phyloP scores from a whole-genome alignment of 30 jellyfish, hydroid and myxozoan species.

The Aurelia sp. region DNA sequence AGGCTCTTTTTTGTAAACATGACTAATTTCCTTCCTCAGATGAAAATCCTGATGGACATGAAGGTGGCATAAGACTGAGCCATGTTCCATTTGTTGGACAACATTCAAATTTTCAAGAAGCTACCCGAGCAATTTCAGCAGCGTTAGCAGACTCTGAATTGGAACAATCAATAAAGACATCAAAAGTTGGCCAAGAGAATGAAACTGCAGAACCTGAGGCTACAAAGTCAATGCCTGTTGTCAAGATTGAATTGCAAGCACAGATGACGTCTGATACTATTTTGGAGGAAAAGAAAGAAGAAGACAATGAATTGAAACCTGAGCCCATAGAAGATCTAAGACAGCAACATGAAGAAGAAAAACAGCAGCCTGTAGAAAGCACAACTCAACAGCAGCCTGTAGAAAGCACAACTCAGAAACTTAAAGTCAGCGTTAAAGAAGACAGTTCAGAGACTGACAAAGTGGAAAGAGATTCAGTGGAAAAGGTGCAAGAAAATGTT shows the following conservation, averaged over 20 bases:
- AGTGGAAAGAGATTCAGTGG: neutral
- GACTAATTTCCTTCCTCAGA: constrained; percentile 34
- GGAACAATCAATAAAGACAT: no score
- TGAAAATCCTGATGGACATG: constrained; percentile 94
- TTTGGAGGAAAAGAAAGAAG: no score
- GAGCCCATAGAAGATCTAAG: no score
- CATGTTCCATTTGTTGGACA: constrained; percentile 63
- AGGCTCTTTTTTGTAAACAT: neutral
- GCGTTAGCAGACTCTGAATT: constrained; percentile 57
- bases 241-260: no score
- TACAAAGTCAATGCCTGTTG: no score
- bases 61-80: constrained; percentile 90
- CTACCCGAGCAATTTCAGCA: constrained; percentile 86
- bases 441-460: neutral
- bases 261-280: no score
- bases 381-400: neutral
- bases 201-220: neutral
- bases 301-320: no score
- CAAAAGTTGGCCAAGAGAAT: neutral
- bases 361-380: neutral
- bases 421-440: neutral
- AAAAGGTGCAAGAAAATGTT: neutral
- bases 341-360: neutral
- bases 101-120: constrained; percentile 76
- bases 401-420: neutral